Evolutionary conservation across 2,888 invertebrate species (phyloP), one percentile per base, ranked within the genome.

Genomic region (Phaonia tiefii): DNA sequence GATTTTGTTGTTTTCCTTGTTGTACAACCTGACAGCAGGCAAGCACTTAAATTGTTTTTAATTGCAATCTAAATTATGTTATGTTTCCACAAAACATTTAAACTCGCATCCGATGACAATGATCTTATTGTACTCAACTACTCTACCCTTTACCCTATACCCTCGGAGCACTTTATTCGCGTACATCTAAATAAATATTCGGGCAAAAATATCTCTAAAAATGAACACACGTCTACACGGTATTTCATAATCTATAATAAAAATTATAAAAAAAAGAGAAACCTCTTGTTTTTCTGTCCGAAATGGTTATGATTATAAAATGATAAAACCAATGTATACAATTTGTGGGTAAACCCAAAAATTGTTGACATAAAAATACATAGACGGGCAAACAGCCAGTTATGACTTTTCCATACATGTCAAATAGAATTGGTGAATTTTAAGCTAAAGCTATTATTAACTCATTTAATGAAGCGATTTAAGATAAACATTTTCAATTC

Each of bases 381-480:
- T 1, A 7, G 58, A 31, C 31, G 15, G 2, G 37, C 60, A 39
- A 11, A 31, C 60, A 1, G 17, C 15, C 60, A 31, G 17, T 11
- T 37, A 85, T 84, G 42, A 60, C 58, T 71, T 71, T 71, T 54
- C 44, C 70, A 26, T 20, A 37, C 56, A 63, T 39, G 65, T 37
- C 54, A 42, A 65, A 69, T 11, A 66, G 56, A 65, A 44, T 72
- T 46, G 51, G 25, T 42, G 42, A 58, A 71, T 65, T 15, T 56
- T 22, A 67, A 63, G 42, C 67, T 42, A 77, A 51, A 58, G 49
- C 67, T 69, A 74, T 79, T 82, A 82, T 83, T 83, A 83, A 71
- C 78, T 63, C 49, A 82, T 79, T 84, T 83, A 83, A 84, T 83
- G 83, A 83, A 82, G 83, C 82, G 75, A 70, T 74, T 66, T 65